Percentiles rank a stretch among this genome's conserved stretches.
These are phyloP conservation scores for Crocallis elinguaria DNA, from an alignment of 2,888 invertebrate species.

Conservation along the genomic window DNA sequence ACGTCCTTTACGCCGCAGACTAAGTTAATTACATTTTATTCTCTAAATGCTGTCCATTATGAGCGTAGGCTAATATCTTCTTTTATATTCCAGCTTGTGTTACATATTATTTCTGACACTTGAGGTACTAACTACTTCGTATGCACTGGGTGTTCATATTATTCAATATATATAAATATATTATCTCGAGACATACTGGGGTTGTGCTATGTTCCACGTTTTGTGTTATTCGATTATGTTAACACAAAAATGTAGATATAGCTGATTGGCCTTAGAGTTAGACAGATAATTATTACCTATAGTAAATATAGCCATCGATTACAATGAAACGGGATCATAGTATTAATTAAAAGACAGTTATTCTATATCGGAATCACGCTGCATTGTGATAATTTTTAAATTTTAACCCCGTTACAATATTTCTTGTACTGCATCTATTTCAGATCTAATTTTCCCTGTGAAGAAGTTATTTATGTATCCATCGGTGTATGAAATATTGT, in stretches of 20 bases:
- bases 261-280: constrained; percentile 79
- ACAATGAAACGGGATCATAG: constrained; percentile 70
- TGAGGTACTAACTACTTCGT: constrained; percentile 71
- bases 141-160: constrained; percentile 80
- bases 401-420: constrained; percentile 51
- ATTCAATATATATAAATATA: constrained; percentile 48
- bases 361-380: constrained; percentile 54
- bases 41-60: constrained; percentile 62
- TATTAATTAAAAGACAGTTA: constrained; percentile 72
- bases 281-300: constrained; percentile 64
- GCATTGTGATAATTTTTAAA: constrained; percentile 61
- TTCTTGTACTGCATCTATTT: constrained; percentile 36
- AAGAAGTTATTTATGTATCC: constrained; percentile 33
- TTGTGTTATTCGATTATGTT: constrained; percentile 66
- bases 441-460: neutral
- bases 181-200: constrained; percentile 58
- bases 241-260: constrained; percentile 81
- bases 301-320: constrained; percentile 63
- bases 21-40: constrained; percentile 34
- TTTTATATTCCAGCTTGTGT: constrained; percentile 71
- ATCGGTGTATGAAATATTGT: constrained; percentile 43
- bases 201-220: constrained; percentile 72
- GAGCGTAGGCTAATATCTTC: constrained; percentile 63
- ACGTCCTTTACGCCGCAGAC: constrained; percentile 1
- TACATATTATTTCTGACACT: constrained; percentile 61